Evolutionary conservation across 2,797 vertebrate genomes (phyloP), one percentile per base, ranked within the genome.

Genomic region (Psittacula derbiana): DNA sequence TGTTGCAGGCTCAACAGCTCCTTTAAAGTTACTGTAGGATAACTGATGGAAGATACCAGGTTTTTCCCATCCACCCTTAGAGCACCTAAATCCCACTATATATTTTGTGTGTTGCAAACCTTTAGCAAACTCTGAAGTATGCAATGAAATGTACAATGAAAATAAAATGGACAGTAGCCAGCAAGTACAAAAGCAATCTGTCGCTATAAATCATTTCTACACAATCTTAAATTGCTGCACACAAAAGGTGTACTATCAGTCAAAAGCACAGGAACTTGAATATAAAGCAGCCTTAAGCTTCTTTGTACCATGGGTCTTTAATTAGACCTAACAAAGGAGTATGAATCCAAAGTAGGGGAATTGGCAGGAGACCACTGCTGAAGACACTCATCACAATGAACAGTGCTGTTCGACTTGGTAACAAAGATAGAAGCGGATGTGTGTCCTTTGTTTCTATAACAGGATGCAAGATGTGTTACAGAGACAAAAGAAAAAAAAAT

Each of bases 281-380:
- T 79, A 71, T 74, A 93, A 96, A 82, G 60, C 74, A 94, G 49
- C 61, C 49, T 46, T 67, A 82, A 94, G 78, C 70, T 74, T 76
- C 92, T 94, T 95, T 96, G 93, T 92, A 70, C 19, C 43, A 41
- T 0, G 3, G 81, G 79, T 74, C 86, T 96, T 96, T 95, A 96
- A 96, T 96, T 96, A 97, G 92, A 96, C 80, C 74, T 84, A 90
- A 92, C 83, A 94, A 96, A 91, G 87, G 90, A 97, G 96, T 88
- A 61, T 67, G 80, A 95, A 88, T 80, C 36, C 41, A 60, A 76
- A 96, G 80, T 84, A 83, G 90, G 91, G 86, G 90, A 93, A 91
- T 47, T 96, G 60, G 95, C 96, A 96, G 49, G 74, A 95, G 75
- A 84, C 89, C 24, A 12, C 62, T 66, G 72, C 60, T 90, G 74